Evolutionary conservation across 2,113 vertebrate species (phyloP).

Genomic region (Leucosticte australis): DNA sequence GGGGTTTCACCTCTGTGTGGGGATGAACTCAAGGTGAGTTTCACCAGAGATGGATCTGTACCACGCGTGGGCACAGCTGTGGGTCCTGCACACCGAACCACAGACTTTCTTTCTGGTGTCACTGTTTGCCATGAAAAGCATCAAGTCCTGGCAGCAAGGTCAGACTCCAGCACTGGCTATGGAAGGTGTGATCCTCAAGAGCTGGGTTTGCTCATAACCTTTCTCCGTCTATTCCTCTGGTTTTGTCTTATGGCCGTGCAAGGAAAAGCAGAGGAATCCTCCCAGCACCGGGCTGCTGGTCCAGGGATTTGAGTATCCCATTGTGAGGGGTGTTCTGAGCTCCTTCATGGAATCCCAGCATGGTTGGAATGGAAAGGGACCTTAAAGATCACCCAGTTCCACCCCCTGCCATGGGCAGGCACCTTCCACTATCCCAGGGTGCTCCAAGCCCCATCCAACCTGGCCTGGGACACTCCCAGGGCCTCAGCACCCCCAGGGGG

Average conservation of each 20-base stretch:
- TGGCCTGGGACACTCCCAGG: not conserved
- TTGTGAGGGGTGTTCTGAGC: not conserved
- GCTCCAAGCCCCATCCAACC: rapidly evolving
- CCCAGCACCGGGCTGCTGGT: not conserved
- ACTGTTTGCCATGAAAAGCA: not conserved
- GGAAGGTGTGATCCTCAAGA: not conserved
- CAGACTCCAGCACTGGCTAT: not conserved
- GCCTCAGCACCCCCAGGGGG: not conserved
- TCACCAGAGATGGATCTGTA: not conserved
- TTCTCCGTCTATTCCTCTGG: not conserved
- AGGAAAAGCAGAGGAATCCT: not conserved
- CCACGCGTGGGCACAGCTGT: rapidly evolving
- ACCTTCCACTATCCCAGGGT: rapidly evolving
- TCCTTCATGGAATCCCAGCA: not conserved
- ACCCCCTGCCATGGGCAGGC: not conserved
- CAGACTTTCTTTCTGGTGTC: not conserved
- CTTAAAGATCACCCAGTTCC: too few relatives aligned
- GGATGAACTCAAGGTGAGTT: not conserved
- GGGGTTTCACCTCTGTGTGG: not conserved
- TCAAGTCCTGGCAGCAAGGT: not conserved
- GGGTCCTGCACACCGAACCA: not conserved
- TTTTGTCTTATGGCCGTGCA: not conserved
- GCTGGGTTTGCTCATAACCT: not conserved
- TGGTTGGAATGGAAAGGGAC: not conserved
- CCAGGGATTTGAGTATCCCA: not conserved